Conservation (phyloP, 2,888 invertebrate genomes). For the Cosmorhoe ocellata region DNA sequence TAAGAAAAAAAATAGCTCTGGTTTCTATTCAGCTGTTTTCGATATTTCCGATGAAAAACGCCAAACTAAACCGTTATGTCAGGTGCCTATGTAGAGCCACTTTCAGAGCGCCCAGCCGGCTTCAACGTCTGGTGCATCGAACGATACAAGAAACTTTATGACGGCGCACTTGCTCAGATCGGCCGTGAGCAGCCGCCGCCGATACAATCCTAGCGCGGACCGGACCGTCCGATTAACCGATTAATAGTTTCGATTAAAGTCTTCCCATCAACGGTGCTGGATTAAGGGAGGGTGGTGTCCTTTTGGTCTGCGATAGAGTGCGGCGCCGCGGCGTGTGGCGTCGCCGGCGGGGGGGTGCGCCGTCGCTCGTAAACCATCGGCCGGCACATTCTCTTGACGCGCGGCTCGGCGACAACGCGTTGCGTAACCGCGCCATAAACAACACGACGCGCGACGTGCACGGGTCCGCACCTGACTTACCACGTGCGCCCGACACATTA, state of each 20-base stretch:
- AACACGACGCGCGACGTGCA: constrained; percentile 64
- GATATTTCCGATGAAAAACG: not conserved
- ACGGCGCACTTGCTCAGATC: constrained; percentile 77
- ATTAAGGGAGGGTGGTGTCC: constrained; percentile 78
- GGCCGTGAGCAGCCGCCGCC: constrained; percentile 68
- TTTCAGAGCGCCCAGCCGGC: constrained; percentile 56
- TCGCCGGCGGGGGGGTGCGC: constrained; percentile 71
- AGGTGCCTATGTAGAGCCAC: constrained; percentile 61
- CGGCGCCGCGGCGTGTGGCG: constrained; percentile 80
- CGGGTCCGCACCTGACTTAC: constrained; percentile 66
- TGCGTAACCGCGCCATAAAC: constrained; percentile 82
- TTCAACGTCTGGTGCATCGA: constrained; percentile 81
- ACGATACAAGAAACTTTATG: constrained; percentile 83
- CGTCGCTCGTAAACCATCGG: constrained; percentile 81
- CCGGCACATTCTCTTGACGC: constrained; percentile 81
- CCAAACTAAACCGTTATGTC: not conserved
- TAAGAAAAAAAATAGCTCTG: not conserved
- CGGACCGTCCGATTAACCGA: constrained; percentile 77
- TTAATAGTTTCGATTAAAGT: constrained; percentile 78
- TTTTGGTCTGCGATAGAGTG: constrained; percentile 81
- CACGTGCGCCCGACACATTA: constrained; percentile 75
- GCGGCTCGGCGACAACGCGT: constrained; percentile 81
- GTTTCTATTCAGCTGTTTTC: not conserved
- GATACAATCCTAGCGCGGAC: constrained; percentile 74
- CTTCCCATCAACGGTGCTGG: constrained; percentile 75